Evolutionary conservation across 2,797 vertebrate genomes (phyloP).

Genomic region (Emydoidea blandingii): DNA sequence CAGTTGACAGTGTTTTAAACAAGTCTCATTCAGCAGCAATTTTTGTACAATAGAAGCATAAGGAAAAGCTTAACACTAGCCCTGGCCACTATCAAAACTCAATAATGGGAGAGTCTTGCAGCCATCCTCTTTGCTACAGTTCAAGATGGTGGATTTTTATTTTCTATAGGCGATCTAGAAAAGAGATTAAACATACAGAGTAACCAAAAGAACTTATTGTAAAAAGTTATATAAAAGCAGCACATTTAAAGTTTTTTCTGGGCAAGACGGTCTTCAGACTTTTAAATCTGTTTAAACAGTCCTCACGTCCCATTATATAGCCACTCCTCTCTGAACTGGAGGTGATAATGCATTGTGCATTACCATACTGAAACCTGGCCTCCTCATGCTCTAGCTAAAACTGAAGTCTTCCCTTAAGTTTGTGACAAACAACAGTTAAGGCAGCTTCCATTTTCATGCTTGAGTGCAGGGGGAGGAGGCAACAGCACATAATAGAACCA

Average conservation of each 20-base stretch:
- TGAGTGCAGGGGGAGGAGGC: neutral
- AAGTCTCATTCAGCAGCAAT: slow-evolving; percentile 17
- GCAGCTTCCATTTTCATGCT: neutral
- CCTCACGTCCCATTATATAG: no score
- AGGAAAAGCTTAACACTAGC: slow-evolving; percentile 8
- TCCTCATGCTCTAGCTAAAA: neutral
- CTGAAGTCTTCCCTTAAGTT: neutral
- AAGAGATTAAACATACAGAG: fast-evolving
- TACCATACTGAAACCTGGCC: fast-evolving
- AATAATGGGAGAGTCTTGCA: fast-evolving
- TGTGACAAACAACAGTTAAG: neutral
- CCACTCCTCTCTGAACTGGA: neutral
- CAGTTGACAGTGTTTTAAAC: neutral
- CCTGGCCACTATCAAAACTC: neutral
- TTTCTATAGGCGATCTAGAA: fast-evolving
- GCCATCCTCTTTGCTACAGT: neutral
- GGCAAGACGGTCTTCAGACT: neutral
- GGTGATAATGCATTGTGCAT: neutral
- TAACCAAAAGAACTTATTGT: neutral
- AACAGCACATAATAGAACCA: neutral
- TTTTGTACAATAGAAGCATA: slow-evolving; percentile 42
- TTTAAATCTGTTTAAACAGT: neutral
- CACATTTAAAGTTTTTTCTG: fast-evolving
- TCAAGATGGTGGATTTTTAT: neutral
- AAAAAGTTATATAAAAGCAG: neutral